Conservation (phyloP, 2,888 invertebrate genomes). For the Endomychus coccineus region DNA sequence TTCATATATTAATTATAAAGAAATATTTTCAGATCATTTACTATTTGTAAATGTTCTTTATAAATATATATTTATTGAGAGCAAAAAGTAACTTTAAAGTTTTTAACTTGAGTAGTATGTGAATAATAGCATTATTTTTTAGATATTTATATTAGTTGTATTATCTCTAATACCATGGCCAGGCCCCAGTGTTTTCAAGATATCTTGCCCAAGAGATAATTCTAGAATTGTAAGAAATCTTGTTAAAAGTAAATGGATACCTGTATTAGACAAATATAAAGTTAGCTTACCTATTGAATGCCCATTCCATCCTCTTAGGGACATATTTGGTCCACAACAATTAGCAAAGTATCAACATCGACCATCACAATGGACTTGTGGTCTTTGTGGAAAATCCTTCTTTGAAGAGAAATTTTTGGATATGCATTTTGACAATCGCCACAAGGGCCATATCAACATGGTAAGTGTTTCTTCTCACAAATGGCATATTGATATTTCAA, state of each 20-base stretch:
- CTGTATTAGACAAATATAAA: conserved; percentile 81
- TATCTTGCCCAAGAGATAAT: conserved; percentile 81
- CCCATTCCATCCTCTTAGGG: conserved; percentile 80
- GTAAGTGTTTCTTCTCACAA: conserved; percentile 39
- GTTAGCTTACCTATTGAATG: conserved; percentile 81
- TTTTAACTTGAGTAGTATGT: conserved; percentile 1
- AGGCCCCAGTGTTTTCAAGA: conserved; percentile 78
- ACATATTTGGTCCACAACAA: conserved; percentile 82
- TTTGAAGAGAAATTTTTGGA: conserved; percentile 83
- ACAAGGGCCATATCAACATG: conserved; percentile 77
- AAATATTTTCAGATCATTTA: neutral
- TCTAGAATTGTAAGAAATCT: conserved; percentile 81
- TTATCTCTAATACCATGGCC: conserved; percentile 83
- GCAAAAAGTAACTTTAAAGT: no score
- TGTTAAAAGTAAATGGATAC: conserved; percentile 86
- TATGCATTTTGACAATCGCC: conserved; percentile 82
- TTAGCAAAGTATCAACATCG: conserved; percentile 78
- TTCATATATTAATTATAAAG: neutral
- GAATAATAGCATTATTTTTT: conserved; percentile 26
- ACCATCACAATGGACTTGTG: conserved; percentile 85
- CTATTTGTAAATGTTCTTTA: neutral
- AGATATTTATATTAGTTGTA: conserved; percentile 76
- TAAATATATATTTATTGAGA: neutral
- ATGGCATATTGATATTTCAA: neutral
- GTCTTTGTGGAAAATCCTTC: conserved; percentile 85